phyloP scores from a whole-genome alignment of 1,140 invertebrate genomes.

The Caenorhabditis briggsae region DNA sequence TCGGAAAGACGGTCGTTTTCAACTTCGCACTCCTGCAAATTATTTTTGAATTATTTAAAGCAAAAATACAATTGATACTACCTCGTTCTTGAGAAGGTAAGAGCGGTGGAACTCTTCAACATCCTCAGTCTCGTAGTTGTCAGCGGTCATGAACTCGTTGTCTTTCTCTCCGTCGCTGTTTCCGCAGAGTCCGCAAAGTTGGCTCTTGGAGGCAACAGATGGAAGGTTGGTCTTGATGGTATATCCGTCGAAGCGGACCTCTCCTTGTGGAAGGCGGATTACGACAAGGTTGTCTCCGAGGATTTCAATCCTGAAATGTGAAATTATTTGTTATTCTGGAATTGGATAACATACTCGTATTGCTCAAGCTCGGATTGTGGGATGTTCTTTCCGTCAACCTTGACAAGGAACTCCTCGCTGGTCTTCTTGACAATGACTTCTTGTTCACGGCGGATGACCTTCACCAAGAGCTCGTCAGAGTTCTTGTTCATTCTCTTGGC shows the following conservation, averaged over 20 bases:
- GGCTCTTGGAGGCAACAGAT: conserved; percentile 25
- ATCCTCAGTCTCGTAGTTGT: conserved; percentile 61
- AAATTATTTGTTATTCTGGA: rapidly evolving
- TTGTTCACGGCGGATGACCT: conserved; percentile 46
- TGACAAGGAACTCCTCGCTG: conserved; percentile 50
- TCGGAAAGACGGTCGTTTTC: conserved; percentile 45
- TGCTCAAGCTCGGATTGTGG: conserved; percentile 13
- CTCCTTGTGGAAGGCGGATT: conserved; percentile 50
- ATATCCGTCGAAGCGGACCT: conserved; percentile 69
- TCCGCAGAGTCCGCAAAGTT: conserved; percentile 67
- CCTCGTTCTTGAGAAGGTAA: conserved; percentile 57
- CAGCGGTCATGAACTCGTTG: conserved; percentile 58
- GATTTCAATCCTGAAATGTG: conserved; percentile 60
- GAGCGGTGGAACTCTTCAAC: conserved; percentile 63
- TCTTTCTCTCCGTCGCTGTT: conserved; percentile 62
- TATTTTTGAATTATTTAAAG: background rate
- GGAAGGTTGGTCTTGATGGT: conserved; percentile 64
- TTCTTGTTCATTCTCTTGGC: conserved; percentile 58
- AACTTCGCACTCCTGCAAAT: conserved; percentile 16
- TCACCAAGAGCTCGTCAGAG: conserved; percentile 55
- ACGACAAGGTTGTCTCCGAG: conserved; percentile 57
- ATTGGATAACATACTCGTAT: conserved; percentile 45
- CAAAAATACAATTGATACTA: background rate
- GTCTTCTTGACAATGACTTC: conserved; percentile 50
- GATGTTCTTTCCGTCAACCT: conserved; percentile 61